Conservation (phyloP, 2,113 vertebrate species). For the Rhinolophus ferrumequinum region DNA sequence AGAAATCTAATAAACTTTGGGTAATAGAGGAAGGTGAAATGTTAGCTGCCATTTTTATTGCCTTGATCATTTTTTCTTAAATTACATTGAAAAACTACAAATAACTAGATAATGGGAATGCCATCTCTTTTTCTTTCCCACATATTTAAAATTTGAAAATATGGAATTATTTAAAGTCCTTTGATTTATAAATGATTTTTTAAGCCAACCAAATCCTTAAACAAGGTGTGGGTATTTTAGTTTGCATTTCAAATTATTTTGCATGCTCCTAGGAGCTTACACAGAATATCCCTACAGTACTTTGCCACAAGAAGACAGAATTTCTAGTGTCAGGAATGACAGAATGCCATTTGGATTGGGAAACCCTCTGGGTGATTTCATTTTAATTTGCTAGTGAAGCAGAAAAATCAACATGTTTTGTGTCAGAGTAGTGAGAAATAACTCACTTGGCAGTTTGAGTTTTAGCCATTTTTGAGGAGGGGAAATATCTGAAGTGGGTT, state of each 20-base stretch:
- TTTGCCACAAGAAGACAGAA: slow-evolving; percentile 50
- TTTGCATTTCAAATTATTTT: neutral
- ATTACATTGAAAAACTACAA: neutral
- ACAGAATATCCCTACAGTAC: neutral
- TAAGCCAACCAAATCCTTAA: neutral
- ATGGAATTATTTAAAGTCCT: neutral
- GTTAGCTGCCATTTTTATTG: neutral
- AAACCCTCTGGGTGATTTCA: slow-evolving; percentile 76
- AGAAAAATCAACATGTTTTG: slow-evolving; percentile 71
- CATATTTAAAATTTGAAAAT: slow-evolving; percentile 10
- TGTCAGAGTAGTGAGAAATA: slow-evolving; percentile 66
- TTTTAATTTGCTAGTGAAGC: slow-evolving; percentile 76
- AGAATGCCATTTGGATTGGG: slow-evolving; percentile 51
- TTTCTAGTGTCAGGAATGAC: slow-evolving; percentile 69
- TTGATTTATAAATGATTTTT: neutral
- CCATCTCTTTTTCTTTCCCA: neutral
- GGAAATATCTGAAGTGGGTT: neutral
- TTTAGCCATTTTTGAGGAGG: slow-evolving; percentile 23
- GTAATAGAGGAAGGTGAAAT: neutral
- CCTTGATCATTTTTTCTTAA: neutral
- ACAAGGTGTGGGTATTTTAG: neutral
- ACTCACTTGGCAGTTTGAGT: slow-evolving; percentile 62
- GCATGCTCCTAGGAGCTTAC: neutral
- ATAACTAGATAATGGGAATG: neutral
- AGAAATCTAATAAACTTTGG: neutral